Base-by-base conservation (phyloP, 2,113 vertebrate species). In the Pteronura brasiliensis region DNA sequence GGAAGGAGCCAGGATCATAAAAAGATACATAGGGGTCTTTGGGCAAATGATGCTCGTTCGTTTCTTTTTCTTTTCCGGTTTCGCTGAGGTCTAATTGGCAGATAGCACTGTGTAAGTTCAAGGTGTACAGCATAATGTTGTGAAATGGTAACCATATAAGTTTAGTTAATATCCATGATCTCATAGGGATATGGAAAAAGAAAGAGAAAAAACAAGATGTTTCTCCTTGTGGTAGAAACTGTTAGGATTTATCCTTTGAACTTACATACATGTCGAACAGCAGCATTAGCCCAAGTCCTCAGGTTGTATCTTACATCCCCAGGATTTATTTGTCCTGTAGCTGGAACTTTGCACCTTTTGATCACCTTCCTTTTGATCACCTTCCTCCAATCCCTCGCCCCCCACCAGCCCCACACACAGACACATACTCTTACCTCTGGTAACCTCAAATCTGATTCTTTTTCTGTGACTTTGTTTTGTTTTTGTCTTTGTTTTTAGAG, bases 251-350 rank as follows among this genome's bases (percentile, higher is more conserved):
- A 9, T 4, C 57, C 13, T 44, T 79, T 52, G 31, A 79, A 52
- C 23, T 44, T 42, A 14, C 29, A 4, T 71, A 42, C 6, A 6
- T 71, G 31, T 4, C 0, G 2, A 7, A 52, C 11, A 25, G 0
- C 3, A 52, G 3, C 12, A 27, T 39, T 34, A 6, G 12, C 47
- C 55, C 0, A 17, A 42, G 49, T 3, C 20, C 15, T 82, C 49
- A 6, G 2, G 49, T 8, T 31, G 12, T 12, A 6, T 17, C 7
- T 44, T 44, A n/a, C 13, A 12, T 25, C 7, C 23, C 25, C 7
- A 3, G 36, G 23, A 7, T 36, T 18, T 52, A 39, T 11, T 65
- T 25, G 52, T 36, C 34, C 49, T 39, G 2, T 11, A n/a, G 0
- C 36, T 71, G 21, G 13, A 71, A 44, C 36, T n/a, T 71, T n/a